Base-by-base conservation (phyloP, 2,888 invertebrate genomes). In the Trimorus sp. region DNA sequence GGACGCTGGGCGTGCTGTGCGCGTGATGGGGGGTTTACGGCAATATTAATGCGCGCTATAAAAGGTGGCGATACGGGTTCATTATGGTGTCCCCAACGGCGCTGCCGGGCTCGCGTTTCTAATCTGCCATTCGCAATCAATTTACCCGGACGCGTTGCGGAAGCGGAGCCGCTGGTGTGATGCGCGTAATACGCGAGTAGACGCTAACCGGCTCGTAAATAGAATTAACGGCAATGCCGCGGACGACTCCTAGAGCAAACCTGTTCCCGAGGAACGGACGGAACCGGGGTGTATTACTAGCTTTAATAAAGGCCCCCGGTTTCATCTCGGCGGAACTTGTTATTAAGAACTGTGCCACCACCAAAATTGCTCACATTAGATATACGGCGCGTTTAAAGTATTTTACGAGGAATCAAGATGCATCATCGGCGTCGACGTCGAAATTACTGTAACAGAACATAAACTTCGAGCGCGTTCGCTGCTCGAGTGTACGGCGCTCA, bases 201-300 rank as follows among this genome's bases (percentile, higher is more conserved):
- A 87, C 83, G 85, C 84, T 82, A 86, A 84, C 80, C 84, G 84
- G 83, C 74, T 75, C 85, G 73, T 90, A 88, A 89, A 89, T 89
- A 87, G 87, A 85, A 84, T 80, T 84, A 88, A 86, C 85, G 87
- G 85, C 87, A 84, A 40, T 86, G 84, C 83, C 83, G 85, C 78
- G 85, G 85, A 88, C 26, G 26, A 40, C 88, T 88, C 87, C 87
- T 89, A 87, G 86, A 84, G 87, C 84, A 89, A 88, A 89, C 89
- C 89, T 87, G 89, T 89, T 89, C 71, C 69, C 63, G 15, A 66
- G 58, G 69, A 84, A 85, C 85, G 85, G 85, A 86, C 79, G 79
- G 42, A 51, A 56, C 68, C 77, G 59, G 66, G 66, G 60, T 69
- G 16, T 71, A 65, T 66, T 48, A 56, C 48, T 70, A 16, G 60